phyloP scores from a whole-genome alignment of 92 coral and sea anemone species.

The Isaurus tuberculatus region DNA sequence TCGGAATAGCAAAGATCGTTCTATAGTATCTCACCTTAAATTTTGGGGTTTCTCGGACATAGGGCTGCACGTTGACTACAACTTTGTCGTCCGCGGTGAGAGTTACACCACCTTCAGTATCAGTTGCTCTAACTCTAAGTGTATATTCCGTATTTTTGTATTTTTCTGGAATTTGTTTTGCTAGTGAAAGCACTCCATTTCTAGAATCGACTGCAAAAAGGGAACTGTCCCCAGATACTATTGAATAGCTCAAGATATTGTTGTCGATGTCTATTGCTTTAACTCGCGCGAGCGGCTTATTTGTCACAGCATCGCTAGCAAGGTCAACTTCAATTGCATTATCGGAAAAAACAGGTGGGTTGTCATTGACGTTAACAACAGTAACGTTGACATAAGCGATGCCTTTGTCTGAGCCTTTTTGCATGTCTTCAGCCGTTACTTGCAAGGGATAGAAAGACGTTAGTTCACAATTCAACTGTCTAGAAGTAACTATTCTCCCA shows the following conservation, averaged over 20 bases:
- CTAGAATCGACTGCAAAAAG: constrained; percentile 59
- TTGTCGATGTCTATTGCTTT: constrained; percentile 75
- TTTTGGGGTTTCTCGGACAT: constrained; percentile 64
- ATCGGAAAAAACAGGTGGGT: constrained; percentile 67
- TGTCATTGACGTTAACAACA: constrained; percentile 71
- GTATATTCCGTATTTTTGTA: constrained; percentile 61
- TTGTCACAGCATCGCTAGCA: constrained; percentile 70
- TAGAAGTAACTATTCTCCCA: constrained; percentile 74
- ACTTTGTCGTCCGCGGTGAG: constrained; percentile 46
- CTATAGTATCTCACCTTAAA: constrained; percentile 41
- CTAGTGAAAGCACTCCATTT: constrained; percentile 69
- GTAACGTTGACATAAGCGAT: constrained; percentile 74
- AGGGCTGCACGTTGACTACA: constrained; percentile 59
- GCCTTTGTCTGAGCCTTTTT: constrained; percentile 47
- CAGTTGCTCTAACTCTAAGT: constrained; percentile 72
- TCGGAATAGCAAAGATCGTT: not conserved
- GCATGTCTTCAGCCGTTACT: constrained; percentile 61
- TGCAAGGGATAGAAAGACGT: constrained; percentile 55
- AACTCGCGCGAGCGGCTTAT: constrained; percentile 68
- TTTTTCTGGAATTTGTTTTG: constrained; percentile 29
- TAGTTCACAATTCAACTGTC: constrained; percentile 68
- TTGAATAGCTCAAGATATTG: constrained; percentile 48
- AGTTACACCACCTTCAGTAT: constrained; percentile 22
- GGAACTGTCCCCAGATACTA: constrained; percentile 57
- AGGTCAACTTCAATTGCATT: constrained; percentile 57